Base-by-base conservation (phyloP, 30 jellyfish, hydroid and myxozoan genomes). In the Hydractinia echinata region DNA sequence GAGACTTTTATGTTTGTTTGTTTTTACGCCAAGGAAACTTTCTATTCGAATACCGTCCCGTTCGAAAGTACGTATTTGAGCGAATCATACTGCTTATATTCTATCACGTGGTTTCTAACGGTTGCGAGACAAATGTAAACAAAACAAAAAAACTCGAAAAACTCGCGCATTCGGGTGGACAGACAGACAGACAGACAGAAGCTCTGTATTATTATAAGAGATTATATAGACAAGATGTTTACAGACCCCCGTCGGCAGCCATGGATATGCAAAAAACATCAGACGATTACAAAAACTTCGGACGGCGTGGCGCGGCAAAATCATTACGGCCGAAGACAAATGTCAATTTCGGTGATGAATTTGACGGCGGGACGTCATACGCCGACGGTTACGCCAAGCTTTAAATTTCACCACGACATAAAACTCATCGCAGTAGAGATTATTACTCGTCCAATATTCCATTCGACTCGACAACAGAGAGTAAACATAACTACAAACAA, bases 371-470 rank as follows among this genome's bases (percentile, higher is more conserved):
- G 81, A n/a, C 81, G 39, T 71, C 81, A 0, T 71, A 71, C 52
- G 39, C 30, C 30, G 81, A 71, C 8, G 81, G 81, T 7, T 71
- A 71, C 52, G 61, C 5, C 14, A 11, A 30, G 5, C 81, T 3
- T 52, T 6, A 71, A 52, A 60, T 30, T 0, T 14, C 39, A 8
- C 81, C 81, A 8, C 60, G 61, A 14, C n/a, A 48, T 20, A 71
- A 50, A 20, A 48, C 15, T 30, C 60, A 30, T 0, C 44, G 81
- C 15, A 60, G 51, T 9, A 54, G 66, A 6, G 44, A 48, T 20
- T 71, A 71, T 68, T 50, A 71, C 81, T 7, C 55, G 61, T 71
- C 81, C 9, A 60, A 71, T 9, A 68, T 50, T 48, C 81, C 81
- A 9, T 71, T 71, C n/a, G 81, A 71, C 61, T 30, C 44, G 55